Conservation (phyloP, 2,113 vertebrate genomes). For the Solenodon paradoxus region DNA sequence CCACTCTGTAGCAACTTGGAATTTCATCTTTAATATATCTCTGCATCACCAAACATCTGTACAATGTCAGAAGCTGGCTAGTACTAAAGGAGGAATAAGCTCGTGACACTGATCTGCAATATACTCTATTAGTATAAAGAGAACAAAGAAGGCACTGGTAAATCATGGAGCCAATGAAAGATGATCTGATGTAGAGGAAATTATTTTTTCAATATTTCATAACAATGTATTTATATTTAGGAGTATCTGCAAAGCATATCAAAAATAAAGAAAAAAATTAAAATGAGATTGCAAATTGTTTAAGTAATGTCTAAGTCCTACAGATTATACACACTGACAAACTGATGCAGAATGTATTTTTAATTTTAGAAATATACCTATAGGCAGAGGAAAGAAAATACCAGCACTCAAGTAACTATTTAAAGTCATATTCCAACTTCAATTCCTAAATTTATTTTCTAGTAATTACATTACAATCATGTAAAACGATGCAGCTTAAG, state of each 20-base stretch:
- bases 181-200: neutral
- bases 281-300: neutral
- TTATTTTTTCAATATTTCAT: neutral
- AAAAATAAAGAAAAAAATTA: neutral
- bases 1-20: neutral
- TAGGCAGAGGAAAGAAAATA: neutral
- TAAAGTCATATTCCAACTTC: neutral
- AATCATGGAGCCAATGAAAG: neutral
- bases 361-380: neutral
- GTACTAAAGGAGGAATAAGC: neutral
- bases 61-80: neutral
- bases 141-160: neutral
- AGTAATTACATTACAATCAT: neutral
- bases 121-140: neutral
- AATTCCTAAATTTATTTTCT: conserved; percentile 28
- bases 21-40: neutral
- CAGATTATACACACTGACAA: neutral
- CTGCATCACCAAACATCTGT: neutral
- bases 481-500: neutral
- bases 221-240: neutral
- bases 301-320: neutral
- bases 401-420: neutral
- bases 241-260: neutral
- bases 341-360: neutral
- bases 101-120: neutral